Percentiles rank a stretch among this genome's conserved stretches.
Evolutionary conservation across 2,888 invertebrate species (phyloP).

Genomic region (Stenolophus ochropezus): DNA sequence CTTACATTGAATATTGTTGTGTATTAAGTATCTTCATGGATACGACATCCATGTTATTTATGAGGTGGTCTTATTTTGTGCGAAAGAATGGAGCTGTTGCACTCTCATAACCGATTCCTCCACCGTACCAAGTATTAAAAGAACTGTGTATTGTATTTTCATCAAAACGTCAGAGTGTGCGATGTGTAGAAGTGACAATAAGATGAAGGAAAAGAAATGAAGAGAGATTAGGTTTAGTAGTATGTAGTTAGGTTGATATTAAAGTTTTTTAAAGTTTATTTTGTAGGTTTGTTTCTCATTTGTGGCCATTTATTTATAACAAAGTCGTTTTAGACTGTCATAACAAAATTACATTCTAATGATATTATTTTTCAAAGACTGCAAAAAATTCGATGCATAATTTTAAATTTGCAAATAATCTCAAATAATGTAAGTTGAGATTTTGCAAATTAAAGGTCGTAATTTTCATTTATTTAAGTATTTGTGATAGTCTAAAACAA

Average conservation of each 20-base stretch:
- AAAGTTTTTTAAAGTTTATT: conserved; percentile 31
- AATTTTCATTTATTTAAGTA: conserved; percentile 4
- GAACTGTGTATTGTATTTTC: conserved; percentile 35
- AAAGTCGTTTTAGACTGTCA: conserved; percentile 32
- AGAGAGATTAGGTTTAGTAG: conserved; percentile 32
- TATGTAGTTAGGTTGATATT: conserved; percentile 52
- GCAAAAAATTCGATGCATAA: neutral
- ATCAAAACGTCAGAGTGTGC: conserved; percentile 38
- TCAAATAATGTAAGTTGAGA: neutral
- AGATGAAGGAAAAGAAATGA: conserved; percentile 10
- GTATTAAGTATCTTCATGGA: no score
- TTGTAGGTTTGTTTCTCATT: conserved; percentile 33
- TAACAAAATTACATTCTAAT: neutral
- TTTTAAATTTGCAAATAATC: neutral
- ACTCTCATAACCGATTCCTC: neutral
- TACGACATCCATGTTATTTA: no score
- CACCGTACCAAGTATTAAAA: conserved; percentile 52
- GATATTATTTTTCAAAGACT: conserved; percentile 24
- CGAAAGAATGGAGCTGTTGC: neutral
- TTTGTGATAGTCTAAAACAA: conserved; percentile 26
- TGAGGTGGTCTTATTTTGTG: neutral
- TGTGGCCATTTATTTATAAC: conserved; percentile 49
- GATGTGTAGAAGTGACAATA: conserved; percentile 53
- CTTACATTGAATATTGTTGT: no score
- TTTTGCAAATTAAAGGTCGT: neutral